phyloP scores from a whole-genome alignment of 1,140 invertebrate species.

The Phymorhynchus buccinoides region DNA sequence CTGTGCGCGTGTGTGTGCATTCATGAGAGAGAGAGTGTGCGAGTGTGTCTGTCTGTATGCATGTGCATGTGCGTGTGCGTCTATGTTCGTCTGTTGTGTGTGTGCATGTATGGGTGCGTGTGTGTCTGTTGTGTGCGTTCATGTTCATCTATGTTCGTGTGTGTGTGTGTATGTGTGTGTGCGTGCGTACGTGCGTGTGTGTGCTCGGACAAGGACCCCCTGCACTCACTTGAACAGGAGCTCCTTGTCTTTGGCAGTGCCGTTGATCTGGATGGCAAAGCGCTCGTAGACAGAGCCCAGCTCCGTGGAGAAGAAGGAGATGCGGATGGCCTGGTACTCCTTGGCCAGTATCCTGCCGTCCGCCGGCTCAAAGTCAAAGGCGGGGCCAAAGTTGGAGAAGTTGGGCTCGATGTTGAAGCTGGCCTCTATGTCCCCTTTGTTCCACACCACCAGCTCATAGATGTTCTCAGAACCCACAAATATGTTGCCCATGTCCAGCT shows the following conservation, averaged over 20 bases:
- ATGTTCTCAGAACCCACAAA: conserved; percentile 71
- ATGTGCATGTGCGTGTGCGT: no score
- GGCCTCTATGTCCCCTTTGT: conserved; percentile 74
- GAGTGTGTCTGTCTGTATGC: no score
- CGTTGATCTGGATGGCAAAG: conserved; percentile 71
- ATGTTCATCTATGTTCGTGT: no score
- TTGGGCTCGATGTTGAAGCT: conserved; percentile 66
- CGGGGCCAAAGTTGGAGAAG: conserved; percentile 66
- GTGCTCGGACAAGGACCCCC: no score
- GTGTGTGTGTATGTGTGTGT: no score
- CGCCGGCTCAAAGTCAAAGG: conserved; percentile 71
- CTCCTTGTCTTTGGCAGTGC: conserved; percentile 64
- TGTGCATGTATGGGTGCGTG: no score
- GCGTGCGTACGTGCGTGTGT: no score
- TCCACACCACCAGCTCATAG: conserved; percentile 73
- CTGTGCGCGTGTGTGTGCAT: no score
- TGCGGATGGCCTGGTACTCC: conserved; percentile 71
- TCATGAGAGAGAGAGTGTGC: no score
- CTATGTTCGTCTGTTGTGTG: no score
- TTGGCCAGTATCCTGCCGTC: conserved; percentile 72
- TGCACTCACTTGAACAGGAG: conserved; percentile 69
- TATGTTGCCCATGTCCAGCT: conserved; percentile 72
- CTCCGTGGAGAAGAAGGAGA: conserved; percentile 66
- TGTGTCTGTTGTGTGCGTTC: no score
- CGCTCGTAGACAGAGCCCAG: conserved; percentile 72